These are phyloP conservation scores for Cavia porcellus DNA, from an alignment of 2,113 vertebrate species.

Conservation along the genomic window DNA sequence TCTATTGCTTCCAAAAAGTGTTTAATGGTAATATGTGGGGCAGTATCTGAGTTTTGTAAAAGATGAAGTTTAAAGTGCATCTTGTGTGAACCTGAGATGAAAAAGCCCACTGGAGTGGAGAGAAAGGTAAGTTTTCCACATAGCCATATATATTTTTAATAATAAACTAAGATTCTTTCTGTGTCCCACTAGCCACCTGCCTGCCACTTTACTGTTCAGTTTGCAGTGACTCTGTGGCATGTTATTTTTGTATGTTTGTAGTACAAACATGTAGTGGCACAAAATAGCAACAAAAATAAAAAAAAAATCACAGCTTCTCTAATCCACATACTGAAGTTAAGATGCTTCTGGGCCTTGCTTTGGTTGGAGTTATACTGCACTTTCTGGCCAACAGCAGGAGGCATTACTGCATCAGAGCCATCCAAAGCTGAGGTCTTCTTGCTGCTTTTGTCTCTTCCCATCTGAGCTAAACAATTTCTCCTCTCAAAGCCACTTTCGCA, in stretches of 20 bases:
- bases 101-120: slow-evolving; percentile 58
- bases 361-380: neutral
- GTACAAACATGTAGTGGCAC: neutral
- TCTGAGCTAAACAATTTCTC: neutral
- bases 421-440: neutral
- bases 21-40: slow-evolving; percentile 51
- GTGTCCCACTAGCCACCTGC: slow-evolving; percentile 61
- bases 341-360: neutral
- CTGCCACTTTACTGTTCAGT: slow-evolving; percentile 62
- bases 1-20: slow-evolving; percentile 60
- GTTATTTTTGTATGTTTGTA: slow-evolving; percentile 46
- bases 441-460: neutral
- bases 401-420: neutral
- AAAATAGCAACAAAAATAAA: slow-evolving; percentile 30
- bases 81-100: slow-evolving; percentile 58
- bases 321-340: neutral
- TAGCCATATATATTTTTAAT: slow-evolving; percentile 70
- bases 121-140: slow-evolving; percentile 70
- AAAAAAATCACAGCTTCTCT: slow-evolving; percentile 48
- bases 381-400: slow-evolving; percentile 47
- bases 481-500: neutral
- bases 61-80: slow-evolving; percentile 63
- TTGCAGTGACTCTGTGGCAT: slow-evolving; percentile 41
- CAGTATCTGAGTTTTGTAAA: slow-evolving; percentile 62
- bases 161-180: slow-evolving; percentile 71